Evolutionary conservation across 2,888 invertebrate species (phyloP).

Genomic region (Nemotelus nigrinus): DNA sequence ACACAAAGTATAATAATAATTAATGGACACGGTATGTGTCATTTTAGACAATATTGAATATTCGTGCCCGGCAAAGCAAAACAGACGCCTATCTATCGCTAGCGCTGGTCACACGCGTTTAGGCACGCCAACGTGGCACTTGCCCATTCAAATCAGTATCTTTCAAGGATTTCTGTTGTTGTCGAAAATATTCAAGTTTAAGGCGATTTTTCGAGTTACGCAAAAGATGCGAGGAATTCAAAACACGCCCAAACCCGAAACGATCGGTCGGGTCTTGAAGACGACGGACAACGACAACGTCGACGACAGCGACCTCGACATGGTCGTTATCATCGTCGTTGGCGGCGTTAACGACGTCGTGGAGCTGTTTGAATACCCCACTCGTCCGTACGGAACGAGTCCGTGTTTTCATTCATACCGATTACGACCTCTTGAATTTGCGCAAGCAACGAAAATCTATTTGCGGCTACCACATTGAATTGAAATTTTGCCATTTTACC

Average conservation of each 20-base stretch:
- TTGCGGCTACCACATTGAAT: neutral
- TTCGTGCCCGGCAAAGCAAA: neutral
- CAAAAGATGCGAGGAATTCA: constrained; percentile 32
- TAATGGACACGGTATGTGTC: constrained; percentile 20
- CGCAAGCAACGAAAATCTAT: constrained; percentile 14
- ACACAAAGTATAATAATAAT: constrained; percentile 2
- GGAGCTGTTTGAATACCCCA: neutral
- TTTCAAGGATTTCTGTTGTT: constrained; percentile 18
- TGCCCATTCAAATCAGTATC: neutral
- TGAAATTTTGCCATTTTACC: constrained; percentile 5
- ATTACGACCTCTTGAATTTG: constrained; percentile 2
- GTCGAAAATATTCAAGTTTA: constrained; percentile 45
- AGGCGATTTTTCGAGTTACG: constrained; percentile 40
- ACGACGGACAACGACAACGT: constrained; percentile 21
- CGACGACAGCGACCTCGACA: neutral
- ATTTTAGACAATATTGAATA: constrained; percentile 1
- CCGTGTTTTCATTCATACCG: constrained; percentile 36
- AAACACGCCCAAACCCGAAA: constrained; percentile 42
- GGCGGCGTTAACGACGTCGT: neutral
- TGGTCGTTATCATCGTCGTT: constrained; percentile 10
- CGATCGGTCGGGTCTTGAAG: constrained; percentile 19
- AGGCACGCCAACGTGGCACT: constrained; percentile 7
- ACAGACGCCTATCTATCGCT: neutral
- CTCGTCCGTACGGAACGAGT: neutral
- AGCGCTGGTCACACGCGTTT: neutral